Evolutionary conservation across 2,888 invertebrate species (phyloP).

Genomic region (Netelia fuscicornis): DNA sequence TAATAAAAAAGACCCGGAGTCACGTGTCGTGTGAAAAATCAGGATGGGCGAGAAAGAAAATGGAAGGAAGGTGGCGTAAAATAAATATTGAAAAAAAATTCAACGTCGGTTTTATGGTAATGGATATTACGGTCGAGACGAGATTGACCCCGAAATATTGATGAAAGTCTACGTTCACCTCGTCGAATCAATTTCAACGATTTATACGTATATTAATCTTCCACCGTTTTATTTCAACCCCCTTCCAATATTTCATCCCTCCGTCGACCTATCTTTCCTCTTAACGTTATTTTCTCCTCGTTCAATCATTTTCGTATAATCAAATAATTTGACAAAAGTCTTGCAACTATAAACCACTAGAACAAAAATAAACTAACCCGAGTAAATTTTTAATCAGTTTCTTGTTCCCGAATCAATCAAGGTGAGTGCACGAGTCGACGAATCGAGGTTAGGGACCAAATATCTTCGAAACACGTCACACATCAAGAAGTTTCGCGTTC

Average conservation of each 20-base stretch:
- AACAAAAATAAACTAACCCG: too few relatives aligned
- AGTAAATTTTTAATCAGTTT: too few relatives aligned
- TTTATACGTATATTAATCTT: constrained; percentile 11
- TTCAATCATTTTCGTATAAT: background rate
- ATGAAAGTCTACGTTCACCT: background rate
- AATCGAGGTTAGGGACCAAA: background rate
- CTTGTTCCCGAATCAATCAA: too few relatives aligned
- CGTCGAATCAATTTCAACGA: background rate
- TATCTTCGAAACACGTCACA: background rate
- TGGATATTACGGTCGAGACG: background rate
- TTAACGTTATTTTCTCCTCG: background rate
- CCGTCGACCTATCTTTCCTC: background rate
- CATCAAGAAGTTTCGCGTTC: constrained; percentile 17
- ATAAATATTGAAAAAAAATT: constrained; percentile 5
- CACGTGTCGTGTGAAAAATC: too few relatives aligned
- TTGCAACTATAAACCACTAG: too few relatives aligned
- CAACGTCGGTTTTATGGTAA: background rate
- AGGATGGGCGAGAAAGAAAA: background rate
- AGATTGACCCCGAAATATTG: constrained; percentile 1
- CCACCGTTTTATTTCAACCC: background rate
- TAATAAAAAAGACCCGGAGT: background rate
- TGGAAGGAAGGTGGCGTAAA: background rate
- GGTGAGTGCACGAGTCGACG: too few relatives aligned
- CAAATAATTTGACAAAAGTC: too few relatives aligned
- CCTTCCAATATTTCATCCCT: background rate